A percentile compares a stretch with the other conserved stretches of the same genome.
Conservation (phyloP, 2,113 vertebrate species). For the Murina feae region DNA sequence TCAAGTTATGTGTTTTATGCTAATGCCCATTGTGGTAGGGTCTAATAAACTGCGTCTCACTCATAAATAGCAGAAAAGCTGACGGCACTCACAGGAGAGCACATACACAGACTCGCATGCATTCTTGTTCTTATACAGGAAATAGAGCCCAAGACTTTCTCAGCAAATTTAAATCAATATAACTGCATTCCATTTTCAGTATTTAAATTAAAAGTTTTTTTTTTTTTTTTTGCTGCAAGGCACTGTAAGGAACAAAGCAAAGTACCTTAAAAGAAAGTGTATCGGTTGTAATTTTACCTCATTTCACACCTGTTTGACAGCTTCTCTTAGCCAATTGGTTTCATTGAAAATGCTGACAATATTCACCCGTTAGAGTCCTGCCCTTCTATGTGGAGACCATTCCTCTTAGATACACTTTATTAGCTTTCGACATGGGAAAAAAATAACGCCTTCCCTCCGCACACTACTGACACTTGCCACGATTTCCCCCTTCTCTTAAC, state of each 20-base stretch:
- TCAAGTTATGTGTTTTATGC: slow-evolving; percentile 81
- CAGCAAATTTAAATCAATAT: slow-evolving; percentile 83
- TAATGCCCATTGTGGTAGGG: slow-evolving; percentile 77
- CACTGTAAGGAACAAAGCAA: slow-evolving; percentile 81
- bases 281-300: slow-evolving; percentile 82
- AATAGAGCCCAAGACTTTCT: slow-evolving; percentile 79
- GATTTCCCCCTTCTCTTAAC: slow-evolving; percentile 30
- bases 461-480: not conserved
- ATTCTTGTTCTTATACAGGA: slow-evolving; percentile 49
- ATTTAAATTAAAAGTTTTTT: slow-evolving; percentile 82
- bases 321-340: slow-evolving; percentile 80
- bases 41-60: slow-evolving; percentile 81
- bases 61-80: slow-evolving; percentile 76
- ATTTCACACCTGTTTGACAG: slow-evolving; percentile 86
- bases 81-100: slow-evolving; percentile 61
- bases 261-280: slow-evolving; percentile 84
- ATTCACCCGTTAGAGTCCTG: slow-evolving; percentile 74
- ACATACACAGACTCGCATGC: slow-evolving; percentile 61
- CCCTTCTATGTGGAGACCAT: slow-evolving; percentile 41
- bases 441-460: slow-evolving; percentile 26
- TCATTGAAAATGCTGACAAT: slow-evolving; percentile 77
- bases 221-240: slow-evolving; percentile 73
- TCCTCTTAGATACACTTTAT: slow-evolving; percentile 66
- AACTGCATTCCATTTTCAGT: slow-evolving; percentile 79
- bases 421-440: slow-evolving; percentile 72